Evolutionary conservation across 2,888 invertebrate genomes (phyloP), one percentile per base, ranked within the genome.

Genomic region (Zhuqinia jingwanae): DNA sequence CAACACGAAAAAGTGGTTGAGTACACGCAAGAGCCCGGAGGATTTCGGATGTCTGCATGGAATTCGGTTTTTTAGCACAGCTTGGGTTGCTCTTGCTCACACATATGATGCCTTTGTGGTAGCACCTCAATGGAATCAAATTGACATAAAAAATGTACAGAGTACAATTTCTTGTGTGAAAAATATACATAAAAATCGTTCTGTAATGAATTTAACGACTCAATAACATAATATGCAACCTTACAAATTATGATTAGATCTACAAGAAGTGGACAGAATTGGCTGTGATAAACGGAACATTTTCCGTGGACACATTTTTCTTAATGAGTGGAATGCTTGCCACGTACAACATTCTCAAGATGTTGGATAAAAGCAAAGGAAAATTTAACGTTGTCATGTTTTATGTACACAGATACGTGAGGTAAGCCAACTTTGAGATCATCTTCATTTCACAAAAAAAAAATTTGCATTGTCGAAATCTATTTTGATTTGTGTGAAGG

Each of bases 1-100:
- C n/a, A 95, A 95, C 22, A 91, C 94, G 10, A 92, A 92, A 75
- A 94, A 94, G 91, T 93, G 96, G 88, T 91, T 94, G 11, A 94
- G 93, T 22, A 93, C 94, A 0, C 93, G 93, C 0, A 92, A 92
- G 0, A 88, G 92, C 8, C 79, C 89, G 42, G 93, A 93, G 60
- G 94, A 95, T 90, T 95, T 96, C 89, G 93, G 94, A 45, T 95
- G 95, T 91, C 94, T 96, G 87, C 95, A 96, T 90, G 95, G 96
- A 1, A 93, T 96, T 47, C 94, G 96, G 88, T 94, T 95, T 15
- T 91, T 95, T 45, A 94, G 94, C 81, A 95, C 95, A 2, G 91
- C 95, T 1, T 94, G 94, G 87, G 92, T 96, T 84, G 94, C 95
- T 89, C 91, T 95, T 15, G 95, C 94, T 6, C 95, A 96, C 91